Base-by-base conservation (phyloP, 2,797 vertebrate species). In the Xiphorhynchus erythropygius region DNA sequence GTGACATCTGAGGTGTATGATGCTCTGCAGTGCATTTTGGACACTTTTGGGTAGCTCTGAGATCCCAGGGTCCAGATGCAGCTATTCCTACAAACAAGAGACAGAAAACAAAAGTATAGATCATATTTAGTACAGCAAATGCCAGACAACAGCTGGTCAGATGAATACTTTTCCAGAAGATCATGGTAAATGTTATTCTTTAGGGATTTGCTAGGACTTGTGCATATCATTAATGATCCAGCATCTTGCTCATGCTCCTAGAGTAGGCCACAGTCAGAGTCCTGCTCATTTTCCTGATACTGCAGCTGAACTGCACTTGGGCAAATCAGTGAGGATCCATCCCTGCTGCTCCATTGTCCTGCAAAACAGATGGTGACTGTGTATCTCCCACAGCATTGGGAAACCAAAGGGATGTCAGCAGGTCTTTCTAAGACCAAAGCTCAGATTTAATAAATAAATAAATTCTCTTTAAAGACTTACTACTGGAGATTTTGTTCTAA, bases 11-110 rank as follows among this genome's bases (percentile, higher is more conserved):
- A 62, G 14, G 17, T 27, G 27, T 46, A 88, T 10, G 44, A 47
- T n/a, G 18, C 19, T n/a, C 13, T 3, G 30, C 52, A 81, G 18
- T 1, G 0, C n/a, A 41, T n/a, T 11, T 35, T 5, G 2, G 9
- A 28, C 7, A 2, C 2, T 8, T 39, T 56, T 0, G 1, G 13
- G 8, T 64, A 57, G 18, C 33, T 76, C 44, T 37, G 52, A 65
- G 76, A 75, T 62, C 18, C 55, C 30, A 52, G 56, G 87, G n/a
- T 19, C 41, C 57, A 50, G 19, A 46, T 9, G 5, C 10, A 59
- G 32, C 28, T 74, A 39, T 21, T 68, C 50, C 39, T 21, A 55
- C 18, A 35, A 9, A 6, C 3, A 28, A 53, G 62, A 84, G 35
- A n/a, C 28, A 32, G 42, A 79, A 86, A 52, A 42, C 30, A 53